Base-by-base conservation (phyloP, 1,140 invertebrate genomes). In the Atta colombica region DNA sequence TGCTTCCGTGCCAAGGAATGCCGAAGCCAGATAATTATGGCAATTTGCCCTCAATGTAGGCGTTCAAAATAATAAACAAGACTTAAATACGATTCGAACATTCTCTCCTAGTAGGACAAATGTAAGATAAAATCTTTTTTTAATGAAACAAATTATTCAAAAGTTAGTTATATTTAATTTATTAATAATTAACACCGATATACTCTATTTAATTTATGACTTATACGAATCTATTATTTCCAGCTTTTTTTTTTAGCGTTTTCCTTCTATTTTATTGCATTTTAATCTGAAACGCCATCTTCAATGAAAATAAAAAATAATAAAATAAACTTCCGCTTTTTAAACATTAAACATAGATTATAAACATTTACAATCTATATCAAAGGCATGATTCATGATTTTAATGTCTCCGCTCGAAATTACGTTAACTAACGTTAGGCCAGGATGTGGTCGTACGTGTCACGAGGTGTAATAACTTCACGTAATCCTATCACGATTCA, bases 11-110 rank as follows among this genome's bases (percentile, higher is more conserved):
- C 77, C 84, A 77, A 87, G 16, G 3, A 72, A 49, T 6, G 35
- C 18, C 53, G 53, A 63, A 12, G 35, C 0, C 51, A 10, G 7
- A 68, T 78, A 87, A 87, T 80, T 53, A 35, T 53, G 68, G 16
- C 51, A 71, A 55, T 12, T 49, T 88, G 28, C 28, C 16, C 35
- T 25, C 21, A 8, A 81, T 18, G 18, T 55, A 4, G 45, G 10
- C 3, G 78, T 60, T 21, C n/a, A 58, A 58, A 87, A 87, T 16
- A 55, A 80, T 80, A 85, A 89, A 87, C 75, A 80, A 68, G 31
- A 51, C n/a, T 10, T 14, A 72, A 88, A 80, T 21, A n/a, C 28
- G 45, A 53, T 53, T 35, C 14, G 14, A 53, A 21, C 25, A 72
- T 72, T 82, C 39, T 45, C 12, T 49, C 45, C 18, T 3, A 35